Evolutionary conservation across 1,140 invertebrate genomes (phyloP), one percentile per base, ranked within the genome.

Genomic region (Anastrepha obliqua): DNA sequence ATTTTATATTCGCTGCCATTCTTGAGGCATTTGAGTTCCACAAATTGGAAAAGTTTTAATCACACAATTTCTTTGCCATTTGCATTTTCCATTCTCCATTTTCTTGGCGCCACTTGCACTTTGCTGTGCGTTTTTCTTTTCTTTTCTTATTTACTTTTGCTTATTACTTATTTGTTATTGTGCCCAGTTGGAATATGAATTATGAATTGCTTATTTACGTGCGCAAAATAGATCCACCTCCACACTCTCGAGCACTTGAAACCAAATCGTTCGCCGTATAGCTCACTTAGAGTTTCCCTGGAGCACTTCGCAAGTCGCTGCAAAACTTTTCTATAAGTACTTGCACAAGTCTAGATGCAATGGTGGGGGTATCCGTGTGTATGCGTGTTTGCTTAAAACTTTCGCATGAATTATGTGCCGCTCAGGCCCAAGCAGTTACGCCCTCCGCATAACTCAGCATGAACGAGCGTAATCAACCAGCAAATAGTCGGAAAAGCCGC

Each of bases 31-130:
- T 78, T 78, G 15, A 6, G 70, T n/a, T 29, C 0, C 70, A 78
- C 47, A 81, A 81, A 81, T 81, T 81, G 74, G 74, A 81, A 81
- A 81, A 81, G 74, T 81, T 81, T 81, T 81, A 81, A 81, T 81
- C 74, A 81, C 74, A 81, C 74, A 81, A 81, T 58, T 81, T 81
- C 74, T 81, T 81, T 81, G 74, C 74, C 17, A 81, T 74, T 74
- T 67, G 13, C 65, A 13, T 64, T 64, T 29, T 20, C 11, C 1
- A 7, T 64, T 3, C 62, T 20, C 2, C 17, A 20, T 13, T 13
- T 47, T 74, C 42, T 51, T 51, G 15, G 60, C 1, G 15, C 60
- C 60, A 62, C 42, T 74, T 29, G 47, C 3, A 3, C 9, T 70
- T 8, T n/a, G 1, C 6, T 29, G 29, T 29, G 29, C 29, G 2